Percentiles rank a stretch among this genome's conserved stretches.
Conservation (phyloP, 2,113 vertebrate species). For the Malurus melanocephalus region DNA sequence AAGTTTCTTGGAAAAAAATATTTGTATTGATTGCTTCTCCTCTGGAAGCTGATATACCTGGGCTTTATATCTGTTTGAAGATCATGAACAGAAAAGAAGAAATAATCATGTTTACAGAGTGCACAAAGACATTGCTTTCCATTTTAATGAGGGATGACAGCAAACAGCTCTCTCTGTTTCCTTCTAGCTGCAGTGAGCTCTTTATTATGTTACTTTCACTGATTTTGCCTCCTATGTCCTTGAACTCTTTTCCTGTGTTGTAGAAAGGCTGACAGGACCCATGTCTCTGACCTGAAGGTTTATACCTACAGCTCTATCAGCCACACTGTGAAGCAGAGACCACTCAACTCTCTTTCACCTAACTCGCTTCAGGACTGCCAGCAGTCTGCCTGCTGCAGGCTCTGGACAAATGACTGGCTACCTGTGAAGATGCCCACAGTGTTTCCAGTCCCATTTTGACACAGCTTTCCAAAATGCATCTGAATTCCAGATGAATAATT, state of each 20-base stretch:
- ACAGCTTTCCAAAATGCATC: not conserved
- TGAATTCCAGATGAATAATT: not conserved
- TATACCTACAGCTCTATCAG: not conserved
- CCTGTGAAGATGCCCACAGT: not conserved
- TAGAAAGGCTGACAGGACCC: not conserved
- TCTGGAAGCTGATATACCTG: not conserved
- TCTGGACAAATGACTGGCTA: not conserved
- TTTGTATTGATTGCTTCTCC: not conserved
- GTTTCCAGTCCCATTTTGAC: not conserved
- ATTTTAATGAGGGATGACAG: not conserved
- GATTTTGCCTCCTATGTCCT: not conserved
- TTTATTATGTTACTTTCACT: not conserved
- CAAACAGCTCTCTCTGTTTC: not conserved
- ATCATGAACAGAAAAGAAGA: not conserved
- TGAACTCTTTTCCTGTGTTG: not conserved
- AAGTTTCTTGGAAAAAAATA: not conserved
- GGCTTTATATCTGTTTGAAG: not conserved
- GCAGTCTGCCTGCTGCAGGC: not conserved
- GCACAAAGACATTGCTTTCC: not conserved
- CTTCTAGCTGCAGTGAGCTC: not conserved
- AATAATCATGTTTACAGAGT: not conserved
- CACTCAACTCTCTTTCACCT: not conserved
- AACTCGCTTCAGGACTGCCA: rapidly evolving
- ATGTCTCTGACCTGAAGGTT: not conserved
- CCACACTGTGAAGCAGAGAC: not conserved